These are phyloP conservation scores for Stenoptilia bipunctidactyla DNA, from an alignment of 2,888 invertebrate genomes.

Conservation along the genomic window DNA sequence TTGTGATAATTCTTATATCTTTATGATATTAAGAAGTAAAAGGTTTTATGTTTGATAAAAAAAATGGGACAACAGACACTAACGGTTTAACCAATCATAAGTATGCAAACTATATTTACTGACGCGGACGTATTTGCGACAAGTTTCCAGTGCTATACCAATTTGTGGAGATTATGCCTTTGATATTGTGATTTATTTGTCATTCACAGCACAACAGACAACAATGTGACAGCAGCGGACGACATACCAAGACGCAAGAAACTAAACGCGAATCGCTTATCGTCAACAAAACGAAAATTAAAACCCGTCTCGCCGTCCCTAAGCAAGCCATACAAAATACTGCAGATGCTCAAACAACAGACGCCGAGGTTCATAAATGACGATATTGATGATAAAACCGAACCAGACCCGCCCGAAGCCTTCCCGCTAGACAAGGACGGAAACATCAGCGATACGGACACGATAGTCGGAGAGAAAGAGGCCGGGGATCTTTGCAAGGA, in stretches of 20 bases:
- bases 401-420: constrained; percentile 47
- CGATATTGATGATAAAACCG: constrained; percentile 19
- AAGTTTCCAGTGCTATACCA: too few species aligned
- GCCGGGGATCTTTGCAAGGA: constrained; percentile 29
- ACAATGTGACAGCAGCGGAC: constrained; percentile 38
- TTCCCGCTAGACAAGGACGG: constrained; percentile 47
- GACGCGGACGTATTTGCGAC: too few species aligned
- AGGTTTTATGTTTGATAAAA: too few species aligned
- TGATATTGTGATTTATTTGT: too few species aligned
- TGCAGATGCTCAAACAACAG: constrained; percentile 48
- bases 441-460: constrained; percentile 40
- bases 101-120: too few species aligned
- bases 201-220: constrained; percentile 41
- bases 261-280: constrained; percentile 25
- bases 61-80: too few species aligned
- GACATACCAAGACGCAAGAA: constrained; percentile 34
- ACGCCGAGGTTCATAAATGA: constrained; percentile 28
- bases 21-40: too few species aligned
- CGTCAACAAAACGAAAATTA: constrained; percentile 32
- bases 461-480: constrained; percentile 38
- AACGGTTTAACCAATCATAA: too few species aligned
- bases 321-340: constrained; percentile 39
- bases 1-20: too few species aligned
- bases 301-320: constrained; percentile 32
- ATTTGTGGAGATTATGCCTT: too few species aligned